Conservation (phyloP, 2,888 invertebrate genomes). For the Boloria euphrosyne region DNA sequence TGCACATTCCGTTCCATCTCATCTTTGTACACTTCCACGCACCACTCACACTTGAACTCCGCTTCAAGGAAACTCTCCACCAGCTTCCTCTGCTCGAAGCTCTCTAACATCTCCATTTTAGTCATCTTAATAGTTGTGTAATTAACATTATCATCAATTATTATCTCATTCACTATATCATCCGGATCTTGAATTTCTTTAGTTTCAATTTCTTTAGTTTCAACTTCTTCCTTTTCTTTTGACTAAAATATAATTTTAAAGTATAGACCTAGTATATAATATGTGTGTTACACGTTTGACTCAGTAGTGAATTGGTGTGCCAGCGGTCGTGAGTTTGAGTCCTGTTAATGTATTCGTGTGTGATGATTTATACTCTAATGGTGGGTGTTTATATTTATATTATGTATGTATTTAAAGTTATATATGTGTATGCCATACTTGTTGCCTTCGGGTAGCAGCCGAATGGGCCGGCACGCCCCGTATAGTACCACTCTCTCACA, state of each 20-base stretch:
- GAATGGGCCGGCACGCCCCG: no score
- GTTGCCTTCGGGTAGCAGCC: no score
- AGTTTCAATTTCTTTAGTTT: no score
- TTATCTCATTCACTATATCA: not conserved
- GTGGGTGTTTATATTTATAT: no score
- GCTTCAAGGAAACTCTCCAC: conserved; percentile 7
- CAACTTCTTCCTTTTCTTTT: not conserved
- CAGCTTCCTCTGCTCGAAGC: conserved; percentile 7
- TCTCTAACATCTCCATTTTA: conserved; percentile 9
- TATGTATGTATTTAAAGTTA: no score
- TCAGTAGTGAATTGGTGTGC: no score
- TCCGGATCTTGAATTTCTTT: not conserved
- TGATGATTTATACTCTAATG: no score
- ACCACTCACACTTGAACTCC: conserved; percentile 24
- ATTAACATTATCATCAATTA: not conserved
- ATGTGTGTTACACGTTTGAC: no score
- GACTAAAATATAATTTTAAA: not conserved
- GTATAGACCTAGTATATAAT: not conserved
- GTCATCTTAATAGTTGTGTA: conserved; percentile 18
- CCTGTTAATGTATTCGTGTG: no score
- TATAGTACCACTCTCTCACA: no score
- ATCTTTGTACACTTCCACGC: conserved; percentile 19
- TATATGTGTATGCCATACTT: no score
- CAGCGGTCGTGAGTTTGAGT: no score
- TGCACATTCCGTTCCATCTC: conserved; percentile 20